Percentiles rank a stretch among this genome's conserved stretches.
phyloP scores from a whole-genome alignment of 2,797 vertebrate species.

The Gadopsis marmoratus region DNA sequence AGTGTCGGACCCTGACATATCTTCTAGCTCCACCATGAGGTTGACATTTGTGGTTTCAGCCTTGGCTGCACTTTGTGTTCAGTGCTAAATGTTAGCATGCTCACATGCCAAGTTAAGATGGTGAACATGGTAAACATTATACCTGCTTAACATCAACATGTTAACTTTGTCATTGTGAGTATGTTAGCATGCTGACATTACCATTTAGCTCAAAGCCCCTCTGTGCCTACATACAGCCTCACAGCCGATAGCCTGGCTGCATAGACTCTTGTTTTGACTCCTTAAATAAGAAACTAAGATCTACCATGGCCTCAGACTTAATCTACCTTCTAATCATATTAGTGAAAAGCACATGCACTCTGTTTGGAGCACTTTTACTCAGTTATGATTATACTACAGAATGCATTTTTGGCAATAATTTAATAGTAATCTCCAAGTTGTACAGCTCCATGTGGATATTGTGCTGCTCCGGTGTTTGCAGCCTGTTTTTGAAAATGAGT shows the following conservation, averaged over 20 bases:
- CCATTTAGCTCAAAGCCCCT: background rate
- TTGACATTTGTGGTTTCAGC: slow-evolving; percentile 12
- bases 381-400: background rate
- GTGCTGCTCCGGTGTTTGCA: background rate
- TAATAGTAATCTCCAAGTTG: background rate
- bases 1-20: slow-evolving; percentile 9
- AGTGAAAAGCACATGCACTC: background rate
- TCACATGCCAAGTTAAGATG: background rate
- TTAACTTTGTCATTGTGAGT: background rate
- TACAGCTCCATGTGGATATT: background rate
- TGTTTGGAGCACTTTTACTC: background rate
- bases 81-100: background rate
- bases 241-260: background rate
- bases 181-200: background rate
- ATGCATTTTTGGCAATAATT: background rate
- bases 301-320: background rate
- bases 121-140: background rate
- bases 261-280: background rate
- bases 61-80: background rate
- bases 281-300: background rate
- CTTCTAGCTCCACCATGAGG: background rate
- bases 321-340: slow-evolving; percentile 1
- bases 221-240: too few species aligned
- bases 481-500: slow-evolving; percentile 13
- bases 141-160: background rate